phyloP scores from a whole-genome alignment of 2,797 vertebrate species.

The Tapera naevia region DNA sequence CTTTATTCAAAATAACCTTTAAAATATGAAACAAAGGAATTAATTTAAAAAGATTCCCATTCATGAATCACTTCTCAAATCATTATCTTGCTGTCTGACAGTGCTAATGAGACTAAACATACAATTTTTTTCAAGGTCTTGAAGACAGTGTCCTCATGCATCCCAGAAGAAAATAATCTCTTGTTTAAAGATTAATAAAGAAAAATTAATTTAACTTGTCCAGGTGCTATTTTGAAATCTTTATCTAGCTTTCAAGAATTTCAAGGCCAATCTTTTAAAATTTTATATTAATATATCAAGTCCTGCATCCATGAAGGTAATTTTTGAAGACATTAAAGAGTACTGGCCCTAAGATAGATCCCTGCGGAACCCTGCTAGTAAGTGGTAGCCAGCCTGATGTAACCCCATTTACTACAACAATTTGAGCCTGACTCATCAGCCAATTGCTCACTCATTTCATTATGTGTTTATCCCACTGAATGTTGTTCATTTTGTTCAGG shows the following conservation, averaged over 20 bases:
- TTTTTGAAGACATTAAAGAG: too few species aligned
- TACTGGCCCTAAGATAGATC: too few species aligned
- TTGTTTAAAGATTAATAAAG: conserved; percentile 40
- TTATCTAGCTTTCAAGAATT: conserved; percentile 1
- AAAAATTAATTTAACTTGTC: conserved; percentile 16
- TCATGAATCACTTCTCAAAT: conserved; percentile 1
- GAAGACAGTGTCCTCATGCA: neutral
- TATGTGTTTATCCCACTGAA: too few species aligned
- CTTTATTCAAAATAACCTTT: conserved; percentile 40
- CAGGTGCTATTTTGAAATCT: neutral
- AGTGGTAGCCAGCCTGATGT: too few species aligned
- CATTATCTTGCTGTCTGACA: neutral
- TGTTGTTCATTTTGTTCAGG: too few species aligned
- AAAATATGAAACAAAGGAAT: conserved; percentile 43
- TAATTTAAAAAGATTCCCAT: conserved; percentile 1
- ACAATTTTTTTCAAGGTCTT: conserved; percentile 20
- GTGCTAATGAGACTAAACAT: neutral
- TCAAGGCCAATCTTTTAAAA: neutral
- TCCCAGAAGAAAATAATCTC: conserved; percentile 4
- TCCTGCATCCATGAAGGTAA: too few species aligned
- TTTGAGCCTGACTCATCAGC: too few species aligned
- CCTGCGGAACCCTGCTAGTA: too few species aligned
- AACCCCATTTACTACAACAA: too few species aligned
- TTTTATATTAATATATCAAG: neutral
- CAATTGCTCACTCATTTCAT: too few species aligned